Conservation (phyloP, 1,140 invertebrate species). For the Macrotrachela quadricornifera region DNA sequence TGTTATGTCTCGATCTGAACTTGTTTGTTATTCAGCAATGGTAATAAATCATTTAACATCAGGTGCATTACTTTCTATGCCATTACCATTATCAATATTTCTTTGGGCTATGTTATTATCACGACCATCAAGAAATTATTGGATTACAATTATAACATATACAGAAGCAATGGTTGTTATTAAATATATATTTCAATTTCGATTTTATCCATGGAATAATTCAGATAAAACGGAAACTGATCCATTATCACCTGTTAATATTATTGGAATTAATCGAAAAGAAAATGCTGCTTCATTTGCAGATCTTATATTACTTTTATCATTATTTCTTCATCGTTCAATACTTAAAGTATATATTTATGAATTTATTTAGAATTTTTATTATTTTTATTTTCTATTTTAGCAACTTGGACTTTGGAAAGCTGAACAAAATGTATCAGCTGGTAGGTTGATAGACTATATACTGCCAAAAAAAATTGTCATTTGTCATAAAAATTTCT, state of each 20-base stretch:
- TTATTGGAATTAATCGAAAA: conserved; percentile 70
- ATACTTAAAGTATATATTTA: conserved; percentile 31
- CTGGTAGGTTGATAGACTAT: neutral
- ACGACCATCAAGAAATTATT: conserved; percentile 83
- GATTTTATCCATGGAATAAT: conserved; percentile 43
- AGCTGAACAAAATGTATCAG: conserved; percentile 26
- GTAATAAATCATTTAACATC: conserved; percentile 82
- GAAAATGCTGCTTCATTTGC: conserved; percentile 54
- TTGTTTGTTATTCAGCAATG: conserved; percentile 83
- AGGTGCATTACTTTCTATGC: conserved; percentile 72
- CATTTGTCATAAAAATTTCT: too few relatives aligned
- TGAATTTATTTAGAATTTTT: neutral
- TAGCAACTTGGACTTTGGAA: conserved; percentile 82
- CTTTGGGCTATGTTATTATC: conserved; percentile 93
- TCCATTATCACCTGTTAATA: conserved; percentile 56
- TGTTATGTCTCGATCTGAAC: conserved; percentile 66
- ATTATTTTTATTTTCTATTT: neutral
- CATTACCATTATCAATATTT: conserved; percentile 72
- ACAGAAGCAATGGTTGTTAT: conserved; percentile 84
- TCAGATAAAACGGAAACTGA: conserved; percentile 11
- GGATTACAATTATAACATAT: conserved; percentile 89
- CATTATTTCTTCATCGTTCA: conserved; percentile 85
- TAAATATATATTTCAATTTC: conserved; percentile 92
- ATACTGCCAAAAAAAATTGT: too few relatives aligned
- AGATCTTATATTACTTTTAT: conserved; percentile 66